phyloP scores from a whole-genome alignment of 2,797 vertebrate genomes.

The Chaetophractus vellerosus region DNA sequence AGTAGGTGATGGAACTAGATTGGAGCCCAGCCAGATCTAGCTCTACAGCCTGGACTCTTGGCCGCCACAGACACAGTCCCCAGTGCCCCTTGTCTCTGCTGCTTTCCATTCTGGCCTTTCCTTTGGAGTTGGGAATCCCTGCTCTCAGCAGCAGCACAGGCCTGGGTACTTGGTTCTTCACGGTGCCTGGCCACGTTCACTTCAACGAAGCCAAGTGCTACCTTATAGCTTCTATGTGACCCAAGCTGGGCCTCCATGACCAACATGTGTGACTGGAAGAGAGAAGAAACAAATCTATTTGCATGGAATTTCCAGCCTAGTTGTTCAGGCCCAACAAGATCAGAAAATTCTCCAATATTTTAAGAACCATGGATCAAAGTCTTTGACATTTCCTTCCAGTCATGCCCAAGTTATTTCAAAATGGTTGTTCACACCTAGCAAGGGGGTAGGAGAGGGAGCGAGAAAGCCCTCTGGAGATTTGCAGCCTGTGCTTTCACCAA shows the following conservation, averaged over 20 bases:
- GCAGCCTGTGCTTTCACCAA: background rate
- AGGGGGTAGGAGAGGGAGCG: background rate
- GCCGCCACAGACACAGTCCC: background rate
- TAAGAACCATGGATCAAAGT: slow-evolving; percentile 53
- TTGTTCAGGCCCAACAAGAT: slow-evolving; percentile 22
- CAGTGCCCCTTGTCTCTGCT: background rate
- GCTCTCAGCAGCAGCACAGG: background rate
- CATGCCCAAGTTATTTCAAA: slow-evolving; percentile 38
- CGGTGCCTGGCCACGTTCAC: background rate
- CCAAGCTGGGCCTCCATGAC: background rate
- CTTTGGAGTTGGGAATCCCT: background rate
- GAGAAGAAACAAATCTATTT: background rate
- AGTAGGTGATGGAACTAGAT: background rate
- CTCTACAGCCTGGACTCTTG: background rate
- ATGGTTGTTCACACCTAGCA: slow-evolving; percentile 38
- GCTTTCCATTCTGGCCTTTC: background rate
- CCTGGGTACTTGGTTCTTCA: background rate
- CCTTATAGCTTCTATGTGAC: background rate
- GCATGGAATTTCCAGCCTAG: background rate
- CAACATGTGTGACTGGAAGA: background rate
- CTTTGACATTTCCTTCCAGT: slow-evolving; percentile 42
- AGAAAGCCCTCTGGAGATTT: slow-evolving; percentile 4
- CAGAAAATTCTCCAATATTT: slow-evolving; percentile 46
- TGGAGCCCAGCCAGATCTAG: background rate
- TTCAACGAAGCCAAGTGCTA: background rate